These are phyloP conservation scores for Zygogramma bicolorata DNA, from an alignment of 2,888 invertebrate genomes.

Conservation along the genomic window DNA sequence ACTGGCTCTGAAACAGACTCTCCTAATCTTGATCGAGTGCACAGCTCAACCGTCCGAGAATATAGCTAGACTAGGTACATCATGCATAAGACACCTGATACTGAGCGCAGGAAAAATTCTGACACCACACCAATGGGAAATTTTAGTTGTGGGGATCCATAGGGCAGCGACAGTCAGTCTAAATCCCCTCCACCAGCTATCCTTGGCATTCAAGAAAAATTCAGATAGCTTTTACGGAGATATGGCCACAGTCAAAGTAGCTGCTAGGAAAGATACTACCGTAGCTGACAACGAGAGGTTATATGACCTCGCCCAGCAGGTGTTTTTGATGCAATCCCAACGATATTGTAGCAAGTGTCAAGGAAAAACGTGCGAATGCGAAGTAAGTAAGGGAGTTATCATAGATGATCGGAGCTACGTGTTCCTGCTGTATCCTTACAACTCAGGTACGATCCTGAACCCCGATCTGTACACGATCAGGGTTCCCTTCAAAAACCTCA, in stretches of 20 bases:
- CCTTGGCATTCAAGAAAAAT: conserved; percentile 89
- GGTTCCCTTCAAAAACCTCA: conserved; percentile 88
- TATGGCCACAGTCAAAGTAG: conserved; percentile 91
- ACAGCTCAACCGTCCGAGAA: conserved; percentile 91
- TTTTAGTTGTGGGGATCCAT: conserved; percentile 84
- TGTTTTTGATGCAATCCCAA: conserved; percentile 73
- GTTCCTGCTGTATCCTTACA: conserved; percentile 86
- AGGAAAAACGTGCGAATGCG: conserved; percentile 65
- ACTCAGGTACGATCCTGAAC: conserved; percentile 77
- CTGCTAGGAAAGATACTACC: conserved; percentile 89
- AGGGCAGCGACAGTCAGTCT: conserved; percentile 89
- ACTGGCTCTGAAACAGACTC: conserved; percentile 86
- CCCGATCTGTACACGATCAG: conserved; percentile 84
- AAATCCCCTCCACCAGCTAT: conserved; percentile 87
- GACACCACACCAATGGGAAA: conserved; percentile 88
- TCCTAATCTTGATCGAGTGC: conserved; percentile 90
- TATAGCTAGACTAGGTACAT: conserved; percentile 91
- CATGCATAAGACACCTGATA: conserved; percentile 89
- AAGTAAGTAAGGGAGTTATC: conserved; percentile 67
- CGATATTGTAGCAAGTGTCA: conserved; percentile 61
- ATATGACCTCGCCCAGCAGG: conserved; percentile 91
- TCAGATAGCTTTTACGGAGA: conserved; percentile 97
- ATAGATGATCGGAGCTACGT: conserved; percentile 90
- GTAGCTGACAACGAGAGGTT: conserved; percentile 86
- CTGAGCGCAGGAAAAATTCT: conserved; percentile 86